Evolutionary conservation across 2,113 vertebrate genomes (phyloP), one percentile per base, ranked within the genome.

Genomic region (Colistium nudipinnis): DNA sequence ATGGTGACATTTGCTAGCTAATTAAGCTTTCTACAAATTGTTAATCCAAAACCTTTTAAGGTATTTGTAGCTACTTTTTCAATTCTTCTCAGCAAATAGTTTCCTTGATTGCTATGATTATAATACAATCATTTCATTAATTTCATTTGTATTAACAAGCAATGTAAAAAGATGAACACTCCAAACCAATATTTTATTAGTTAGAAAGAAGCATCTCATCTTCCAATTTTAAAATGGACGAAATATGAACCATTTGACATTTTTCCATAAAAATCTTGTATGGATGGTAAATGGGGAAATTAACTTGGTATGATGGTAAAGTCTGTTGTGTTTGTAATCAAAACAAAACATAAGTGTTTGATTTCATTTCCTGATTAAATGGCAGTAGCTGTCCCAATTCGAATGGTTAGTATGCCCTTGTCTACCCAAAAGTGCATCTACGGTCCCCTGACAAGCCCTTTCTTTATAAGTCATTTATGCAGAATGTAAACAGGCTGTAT

Each of bases 361-460:
- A 61, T 60, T 69, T 55, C 24, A 53, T 27, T 28, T 65, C 22
- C 2, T 25, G n/a, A 44, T 70, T 55, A 24, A 63, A 28, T 14
- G 22, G 48, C 20, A 3, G 2, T 7, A 25, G 36, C 59, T 22
- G 39, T 53, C 49, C 62, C 52, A 55, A 22, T 33, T 51, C 27
- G 28, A 54, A 9, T 59, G 7, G 36, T 59, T 25, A 27, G 36
- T 22, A 11, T 16, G 14, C 39, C 63, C 36, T 38, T 4, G 4
- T 48, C 47, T 68, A 10, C 27, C 59, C 22, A 62, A 31, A 75
- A 60, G 67, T 75, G 63, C 52, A 67, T 48, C 11, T 38, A n/a
- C 59, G 14, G 27, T 61, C 53, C 63, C 43, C 16, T 57, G 57
- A 74, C 74, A 27, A 65, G 6, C 2, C 19, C 14, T 67, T 36